Evolutionary conservation across 2,797 vertebrate species (phyloP).

Genomic region (Babyrousa celebensis): DNA sequence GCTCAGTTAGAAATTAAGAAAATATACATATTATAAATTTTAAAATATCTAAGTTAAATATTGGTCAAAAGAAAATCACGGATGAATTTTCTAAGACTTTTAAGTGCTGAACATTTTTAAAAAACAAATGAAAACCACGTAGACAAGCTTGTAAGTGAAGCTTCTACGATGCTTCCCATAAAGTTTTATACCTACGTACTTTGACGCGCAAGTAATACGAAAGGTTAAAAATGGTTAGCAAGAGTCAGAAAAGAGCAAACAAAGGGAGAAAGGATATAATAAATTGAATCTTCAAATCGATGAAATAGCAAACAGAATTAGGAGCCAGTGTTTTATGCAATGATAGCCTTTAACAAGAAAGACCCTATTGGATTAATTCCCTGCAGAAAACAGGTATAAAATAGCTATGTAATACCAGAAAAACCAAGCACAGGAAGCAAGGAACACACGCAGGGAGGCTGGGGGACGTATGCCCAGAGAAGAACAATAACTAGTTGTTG

Average conservation of each 20-base stretch:
- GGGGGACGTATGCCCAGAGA: background rate
- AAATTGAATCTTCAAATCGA: background rate
- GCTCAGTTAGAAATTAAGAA: background rate
- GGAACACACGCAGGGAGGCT: background rate
- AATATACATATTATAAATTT: background rate
- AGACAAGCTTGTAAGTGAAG: background rate
- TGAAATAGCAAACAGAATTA: background rate
- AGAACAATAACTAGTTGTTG: background rate
- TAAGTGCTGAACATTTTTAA: background rate
- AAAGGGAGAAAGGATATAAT: background rate
- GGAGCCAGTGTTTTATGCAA: background rate
- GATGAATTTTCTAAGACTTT: background rate
- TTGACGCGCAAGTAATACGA: background rate
- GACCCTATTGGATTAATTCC: background rate
- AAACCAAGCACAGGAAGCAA: too few relatives aligned
- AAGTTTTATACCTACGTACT: background rate
- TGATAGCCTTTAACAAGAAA: background rate
- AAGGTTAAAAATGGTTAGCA: background rate
- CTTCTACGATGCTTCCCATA: background rate
- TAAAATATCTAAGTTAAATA: background rate
- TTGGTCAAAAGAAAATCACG: background rate
- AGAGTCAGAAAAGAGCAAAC: background rate
- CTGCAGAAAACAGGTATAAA: background rate
- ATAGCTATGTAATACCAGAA: background rate
- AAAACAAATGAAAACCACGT: background rate